Base-by-base conservation (phyloP, 2,888 invertebrate species). In the Lampropteryx suffumata region DNA sequence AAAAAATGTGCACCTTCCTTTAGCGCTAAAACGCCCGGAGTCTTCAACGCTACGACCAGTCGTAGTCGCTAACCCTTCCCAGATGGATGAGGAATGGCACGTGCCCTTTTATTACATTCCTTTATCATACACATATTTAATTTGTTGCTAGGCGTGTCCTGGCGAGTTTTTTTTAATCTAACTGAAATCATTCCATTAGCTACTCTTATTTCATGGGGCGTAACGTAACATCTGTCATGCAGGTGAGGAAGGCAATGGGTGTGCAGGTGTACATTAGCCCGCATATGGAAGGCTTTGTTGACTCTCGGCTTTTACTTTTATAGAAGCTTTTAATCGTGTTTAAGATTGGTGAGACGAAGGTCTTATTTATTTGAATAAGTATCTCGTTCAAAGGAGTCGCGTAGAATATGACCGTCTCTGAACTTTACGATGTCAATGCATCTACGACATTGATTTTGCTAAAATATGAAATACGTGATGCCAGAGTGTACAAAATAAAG, bases 171-270 rank as follows among this genome's bases (percentile, higher is more conserved):
- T 45, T 54, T 48, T 51, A 48, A 13, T 36, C 39, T 43, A 48
- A 45, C 39, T 28, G 27, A 48, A 51, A 27, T 47, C 39, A 28
- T 50, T 50, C 55, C 55, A 57, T 59, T 54, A 52, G 24, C 5
- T 24, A 24, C n/a, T n/a, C n/a, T n/a, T n/a, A n/a, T 51, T 41
- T 32, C 34, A 39, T 43, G 43, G 28, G 47, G 42, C 37, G 51
- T 46, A 30, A 42, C 44, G 61, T 58, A 67, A 70, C 88, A 88
- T 84, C 85, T 86, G 88, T 69, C 73, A 66, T 44, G 85, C 87
- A 87, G 86, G 82, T 87, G 84, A 59, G 52, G 40, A 49, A 48
- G 53, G 50, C 62, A 62, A 59, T 54, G 58, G 52, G 46, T 46
- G 11, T 36, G 53, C 54, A 51, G 50, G 51, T 49, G 71, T 73